These are phyloP conservation scores for Pogona vitticeps DNA, from an alignment of 2,113 vertebrate species.

Conservation along the genomic window DNA sequence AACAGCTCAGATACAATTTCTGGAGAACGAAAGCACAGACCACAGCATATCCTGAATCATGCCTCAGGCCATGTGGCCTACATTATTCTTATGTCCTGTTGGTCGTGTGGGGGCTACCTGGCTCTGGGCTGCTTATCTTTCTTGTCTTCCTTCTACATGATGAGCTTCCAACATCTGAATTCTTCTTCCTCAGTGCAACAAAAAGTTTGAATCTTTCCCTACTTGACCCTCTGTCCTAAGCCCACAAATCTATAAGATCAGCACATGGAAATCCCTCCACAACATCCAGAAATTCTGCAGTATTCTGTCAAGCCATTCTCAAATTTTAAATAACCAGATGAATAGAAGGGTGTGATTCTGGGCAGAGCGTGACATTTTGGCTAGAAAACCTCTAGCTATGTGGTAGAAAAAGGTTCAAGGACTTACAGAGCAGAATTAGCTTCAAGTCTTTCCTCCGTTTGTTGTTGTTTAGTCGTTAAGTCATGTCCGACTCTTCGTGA, in stretches of 20 bases:
- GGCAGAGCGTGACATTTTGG: too few relatives aligned
- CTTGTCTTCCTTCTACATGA: not conserved
- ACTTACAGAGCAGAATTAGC: too few relatives aligned
- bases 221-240: not conserved
- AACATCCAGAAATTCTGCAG: not conserved
- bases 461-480: too few relatives aligned
- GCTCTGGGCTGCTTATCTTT: not conserved
- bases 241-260: not conserved
- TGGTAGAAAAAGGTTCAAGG: too few relatives aligned
- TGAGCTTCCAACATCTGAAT: not conserved
- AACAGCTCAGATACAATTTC: not conserved
- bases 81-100: not conserved
- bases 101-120: not conserved
- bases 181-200: not conserved
- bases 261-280: not conserved
- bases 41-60: not conserved
- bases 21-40: not conserved
- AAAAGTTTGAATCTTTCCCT: not conserved
- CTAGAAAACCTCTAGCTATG: too few relatives aligned
- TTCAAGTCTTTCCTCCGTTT: too few relatives aligned
- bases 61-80: not conserved
- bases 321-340: constrained; percentile 38
- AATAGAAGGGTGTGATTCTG: constrained; percentile 13
- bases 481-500: too few relatives aligned
- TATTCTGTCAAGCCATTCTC: constrained; percentile 27